Evolutionary conservation across 2,113 vertebrate genomes (phyloP).

Genomic region (Hippocampus guttulatus): DNA sequence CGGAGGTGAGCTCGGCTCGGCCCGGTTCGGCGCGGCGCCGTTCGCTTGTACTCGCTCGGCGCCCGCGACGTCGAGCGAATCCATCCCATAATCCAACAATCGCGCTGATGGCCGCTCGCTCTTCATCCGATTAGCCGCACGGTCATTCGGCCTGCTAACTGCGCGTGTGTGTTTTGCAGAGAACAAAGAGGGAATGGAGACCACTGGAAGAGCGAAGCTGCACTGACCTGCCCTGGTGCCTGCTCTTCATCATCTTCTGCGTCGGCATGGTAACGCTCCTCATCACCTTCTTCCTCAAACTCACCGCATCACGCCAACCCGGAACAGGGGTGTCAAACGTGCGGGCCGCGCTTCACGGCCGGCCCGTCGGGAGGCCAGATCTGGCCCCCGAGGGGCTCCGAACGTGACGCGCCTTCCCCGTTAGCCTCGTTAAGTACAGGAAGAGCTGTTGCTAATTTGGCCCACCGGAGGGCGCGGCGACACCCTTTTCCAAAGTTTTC

Average conservation of each 20-base stretch:
- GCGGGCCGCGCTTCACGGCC: too few relatives aligned
- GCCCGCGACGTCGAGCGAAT: slow-evolving; percentile 26
- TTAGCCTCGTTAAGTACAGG: too few relatives aligned
- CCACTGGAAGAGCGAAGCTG: slow-evolving; percentile 95
- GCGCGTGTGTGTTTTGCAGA: slow-evolving; percentile 64
- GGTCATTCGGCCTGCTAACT: neutral
- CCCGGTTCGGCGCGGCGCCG: neutral
- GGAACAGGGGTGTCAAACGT: neutral
- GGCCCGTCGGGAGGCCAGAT: too few relatives aligned
- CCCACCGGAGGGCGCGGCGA: too few relatives aligned
- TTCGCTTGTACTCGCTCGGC: too few relatives aligned
- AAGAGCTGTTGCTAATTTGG: too few relatives aligned
- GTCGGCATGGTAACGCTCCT: slow-evolving; percentile 86
- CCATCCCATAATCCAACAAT: slow-evolving; percentile 56
- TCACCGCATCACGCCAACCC: neutral
- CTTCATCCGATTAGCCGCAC: neutral
- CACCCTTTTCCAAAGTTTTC: too few relatives aligned
- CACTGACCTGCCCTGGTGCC: slow-evolving; percentile 94
- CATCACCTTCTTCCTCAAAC: neutral
- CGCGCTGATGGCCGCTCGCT: neutral
- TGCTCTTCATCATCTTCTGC: slow-evolving; percentile 90
- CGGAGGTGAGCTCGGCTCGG: slow-evolving; percentile 66
- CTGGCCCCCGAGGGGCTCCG: too few relatives aligned
- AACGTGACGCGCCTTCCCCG: too few relatives aligned
- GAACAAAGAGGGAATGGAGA: slow-evolving; percentile 96